Evolutionary conservation across 2,888 invertebrate species (phyloP).

Genomic region (Yponomeuta evonymella): DNA sequence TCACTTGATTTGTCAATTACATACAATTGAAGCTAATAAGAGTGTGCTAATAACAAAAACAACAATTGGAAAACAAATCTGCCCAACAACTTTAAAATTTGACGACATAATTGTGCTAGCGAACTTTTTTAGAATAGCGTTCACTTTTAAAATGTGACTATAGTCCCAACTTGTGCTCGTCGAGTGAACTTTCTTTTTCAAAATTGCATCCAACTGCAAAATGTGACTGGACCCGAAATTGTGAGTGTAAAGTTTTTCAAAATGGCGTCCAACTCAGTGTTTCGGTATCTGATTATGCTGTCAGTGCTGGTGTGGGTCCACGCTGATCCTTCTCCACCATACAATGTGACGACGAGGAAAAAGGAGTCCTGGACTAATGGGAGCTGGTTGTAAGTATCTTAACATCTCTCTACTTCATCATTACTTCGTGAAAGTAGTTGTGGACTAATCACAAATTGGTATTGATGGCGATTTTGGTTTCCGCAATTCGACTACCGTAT

Average conservation of each 20-base stretch:
- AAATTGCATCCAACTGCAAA: constrained; percentile 18
- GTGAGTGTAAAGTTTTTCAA: constrained; percentile 25
- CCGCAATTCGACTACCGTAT: too few relatives aligned
- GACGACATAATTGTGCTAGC: background rate
- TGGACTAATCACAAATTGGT: too few relatives aligned
- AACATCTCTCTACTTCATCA: background rate
- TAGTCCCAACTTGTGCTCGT: constrained; percentile 1
- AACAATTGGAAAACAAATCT: background rate
- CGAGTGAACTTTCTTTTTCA: constrained; percentile 22
- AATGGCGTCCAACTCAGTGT: constrained; percentile 55
- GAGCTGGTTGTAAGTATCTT: constrained; percentile 65
- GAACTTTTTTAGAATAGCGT: constrained; percentile 25
- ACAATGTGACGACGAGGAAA: constrained; percentile 28
- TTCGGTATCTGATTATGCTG: constrained; percentile 52
- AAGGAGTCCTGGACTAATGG: constrained; percentile 59
- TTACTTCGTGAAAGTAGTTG: too few relatives aligned
- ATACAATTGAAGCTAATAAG: too few relatives aligned
- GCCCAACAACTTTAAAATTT: background rate
- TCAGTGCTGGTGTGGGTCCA: constrained; percentile 55
- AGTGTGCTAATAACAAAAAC: background rate
- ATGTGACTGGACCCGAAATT: constrained; percentile 10
- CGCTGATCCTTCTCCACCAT: constrained; percentile 31
- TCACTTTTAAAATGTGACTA: background rate
- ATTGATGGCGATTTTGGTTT: too few relatives aligned
- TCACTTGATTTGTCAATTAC: too few relatives aligned